Conservation (phyloP, 2,797 vertebrate species). For the Alosa sapidissima region DNA sequence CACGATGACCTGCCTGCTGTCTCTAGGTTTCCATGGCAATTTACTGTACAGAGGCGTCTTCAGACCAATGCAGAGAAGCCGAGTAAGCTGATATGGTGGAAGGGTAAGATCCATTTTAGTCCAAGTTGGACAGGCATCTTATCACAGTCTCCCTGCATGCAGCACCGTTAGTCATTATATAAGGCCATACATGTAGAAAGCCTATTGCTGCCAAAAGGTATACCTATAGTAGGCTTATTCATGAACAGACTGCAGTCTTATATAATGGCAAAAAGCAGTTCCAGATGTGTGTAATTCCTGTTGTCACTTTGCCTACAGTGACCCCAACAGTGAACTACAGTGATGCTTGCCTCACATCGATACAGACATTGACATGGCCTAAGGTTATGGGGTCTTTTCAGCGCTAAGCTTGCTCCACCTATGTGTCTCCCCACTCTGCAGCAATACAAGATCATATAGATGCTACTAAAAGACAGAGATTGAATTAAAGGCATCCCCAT, state of each 20-base stretch:
- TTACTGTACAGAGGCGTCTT: constrained; percentile 58
- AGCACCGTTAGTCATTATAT: not conserved
- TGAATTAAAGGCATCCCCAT: not conserved
- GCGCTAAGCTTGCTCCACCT: not conserved
- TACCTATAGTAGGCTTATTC: constrained; percentile 12
- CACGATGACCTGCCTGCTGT: constrained; percentile 68
- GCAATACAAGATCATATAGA: not conserved
- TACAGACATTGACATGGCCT: not conserved
- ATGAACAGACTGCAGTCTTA: constrained; percentile 41
- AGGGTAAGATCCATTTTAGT: constrained; percentile 38
- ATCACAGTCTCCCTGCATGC: not conserved
- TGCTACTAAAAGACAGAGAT: not conserved
- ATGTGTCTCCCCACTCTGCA: not conserved
- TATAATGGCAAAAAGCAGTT: constrained; percentile 37
- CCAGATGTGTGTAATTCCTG: constrained; percentile 11
- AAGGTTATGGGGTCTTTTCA: not conserved
- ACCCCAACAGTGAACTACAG: not conserved
- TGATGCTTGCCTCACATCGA: not conserved
- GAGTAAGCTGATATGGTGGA: constrained; percentile 33
- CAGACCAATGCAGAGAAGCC: constrained; percentile 50
- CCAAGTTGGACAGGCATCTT: constrained; percentile 9
- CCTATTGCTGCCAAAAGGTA: not conserved
- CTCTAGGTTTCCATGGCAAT: constrained; percentile 68
- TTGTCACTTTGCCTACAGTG: not conserved
- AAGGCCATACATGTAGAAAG: not conserved